These are phyloP conservation scores for Zaprionus vittiger DNA, from an alignment of 1,140 invertebrate species.

Conservation along the genomic window DNA sequence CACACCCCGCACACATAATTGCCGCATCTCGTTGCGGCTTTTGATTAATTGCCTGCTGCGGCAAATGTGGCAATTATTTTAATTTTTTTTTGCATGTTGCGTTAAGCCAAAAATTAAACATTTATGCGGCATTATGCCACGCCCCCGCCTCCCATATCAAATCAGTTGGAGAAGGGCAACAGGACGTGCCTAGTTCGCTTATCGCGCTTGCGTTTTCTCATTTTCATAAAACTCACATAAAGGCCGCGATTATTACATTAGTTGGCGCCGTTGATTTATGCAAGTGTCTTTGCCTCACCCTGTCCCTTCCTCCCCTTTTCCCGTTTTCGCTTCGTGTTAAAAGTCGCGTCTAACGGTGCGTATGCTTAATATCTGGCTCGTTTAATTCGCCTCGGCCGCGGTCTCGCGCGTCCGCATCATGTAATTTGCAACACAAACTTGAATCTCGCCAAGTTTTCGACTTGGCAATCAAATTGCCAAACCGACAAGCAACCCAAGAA, in stretches of 20 bases:
- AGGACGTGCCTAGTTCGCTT: neutral
- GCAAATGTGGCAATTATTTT: constrained; percentile 80
- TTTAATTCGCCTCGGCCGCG: constrained; percentile 55
- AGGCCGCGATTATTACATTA: constrained; percentile 49
- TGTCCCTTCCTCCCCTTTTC: neutral
- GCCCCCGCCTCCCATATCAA: constrained; percentile 35
- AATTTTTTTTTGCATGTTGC: constrained; percentile 56
- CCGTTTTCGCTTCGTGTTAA: neutral
- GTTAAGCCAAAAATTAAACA: constrained; percentile 70
- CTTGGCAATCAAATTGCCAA: constrained; percentile 51
- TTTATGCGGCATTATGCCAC: constrained; percentile 60
- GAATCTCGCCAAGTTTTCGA: constrained; percentile 54
- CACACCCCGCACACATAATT: constrained; percentile 35
- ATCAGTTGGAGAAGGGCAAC: neutral
- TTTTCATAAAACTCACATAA: constrained; percentile 74
- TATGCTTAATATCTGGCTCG: constrained; percentile 66
- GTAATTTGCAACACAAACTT: constrained; percentile 74
- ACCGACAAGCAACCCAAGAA: constrained; percentile 27
- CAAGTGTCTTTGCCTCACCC: neutral
- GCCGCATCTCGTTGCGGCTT: constrained; percentile 61
- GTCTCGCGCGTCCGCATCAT: neutral
- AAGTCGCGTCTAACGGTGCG: constrained; percentile 51
- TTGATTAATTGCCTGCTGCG: constrained; percentile 75
- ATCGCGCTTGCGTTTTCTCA: constrained; percentile 21
- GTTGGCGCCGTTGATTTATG: constrained; percentile 36